phyloP scores from a whole-genome alignment of 2,113 vertebrate genomes.

The Barnardius zonarius region DNA sequence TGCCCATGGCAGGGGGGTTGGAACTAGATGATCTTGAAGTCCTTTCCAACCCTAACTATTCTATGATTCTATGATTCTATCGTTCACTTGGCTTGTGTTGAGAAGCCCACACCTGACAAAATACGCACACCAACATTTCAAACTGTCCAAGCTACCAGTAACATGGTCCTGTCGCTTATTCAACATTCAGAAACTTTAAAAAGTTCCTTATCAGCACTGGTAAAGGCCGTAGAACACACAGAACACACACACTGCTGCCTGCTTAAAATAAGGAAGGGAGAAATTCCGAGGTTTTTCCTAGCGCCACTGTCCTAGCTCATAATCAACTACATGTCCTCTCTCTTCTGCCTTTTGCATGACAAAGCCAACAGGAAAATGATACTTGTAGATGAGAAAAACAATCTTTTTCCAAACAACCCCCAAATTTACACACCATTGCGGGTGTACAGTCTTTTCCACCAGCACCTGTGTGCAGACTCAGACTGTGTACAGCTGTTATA shows the following conservation, averaged over 20 bases:
- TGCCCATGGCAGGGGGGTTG: no score
- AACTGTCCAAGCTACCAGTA: slow-evolving; percentile 68
- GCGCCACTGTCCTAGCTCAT: background rate
- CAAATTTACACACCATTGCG: background rate
- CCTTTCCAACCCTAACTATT: no score
- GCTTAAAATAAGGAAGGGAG: background rate
- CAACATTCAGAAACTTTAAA: slow-evolving; percentile 56
- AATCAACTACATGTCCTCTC: background rate
- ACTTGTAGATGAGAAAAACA: background rate
- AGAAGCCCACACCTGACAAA: slow-evolving; percentile 82
- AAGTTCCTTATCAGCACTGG: slow-evolving; percentile 58
- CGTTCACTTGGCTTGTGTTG: slow-evolving; percentile 56
- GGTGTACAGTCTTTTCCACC: background rate
- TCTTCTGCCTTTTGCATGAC: background rate
- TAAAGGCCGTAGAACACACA: slow-evolving; percentile 14
- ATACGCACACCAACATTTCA: slow-evolving; percentile 74
- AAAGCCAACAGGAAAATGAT: background rate
- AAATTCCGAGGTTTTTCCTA: slow-evolving; percentile 16
- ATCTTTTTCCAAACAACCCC: background rate
- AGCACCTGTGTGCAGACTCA: background rate
- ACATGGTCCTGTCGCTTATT: slow-evolving; percentile 58
- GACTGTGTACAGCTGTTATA: background rate
- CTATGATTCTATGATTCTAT: slow-evolving; percentile 4
- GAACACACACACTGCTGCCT: slow-evolving; percentile 44
- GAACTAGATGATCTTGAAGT: no score